These are phyloP conservation scores for Genyomyrus donnyi DNA, from an alignment of 2,113 vertebrate genomes.

Conservation along the genomic window DNA sequence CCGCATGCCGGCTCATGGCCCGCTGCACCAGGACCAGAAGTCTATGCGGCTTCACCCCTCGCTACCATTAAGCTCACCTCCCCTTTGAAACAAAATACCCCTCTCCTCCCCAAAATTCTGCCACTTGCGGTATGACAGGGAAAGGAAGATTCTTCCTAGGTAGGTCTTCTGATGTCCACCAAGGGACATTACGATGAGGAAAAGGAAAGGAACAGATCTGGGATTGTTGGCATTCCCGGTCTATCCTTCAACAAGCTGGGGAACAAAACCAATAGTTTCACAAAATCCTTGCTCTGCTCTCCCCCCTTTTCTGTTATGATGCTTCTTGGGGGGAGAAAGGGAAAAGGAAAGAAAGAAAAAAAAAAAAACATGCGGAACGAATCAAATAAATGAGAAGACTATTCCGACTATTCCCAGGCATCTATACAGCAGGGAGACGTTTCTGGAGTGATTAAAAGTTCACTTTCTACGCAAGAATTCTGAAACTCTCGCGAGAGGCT, in stretches of 20 bases:
- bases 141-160: not conserved
- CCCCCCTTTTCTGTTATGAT: not conserved
- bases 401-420: not conserved
- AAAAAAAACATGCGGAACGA: not conserved
- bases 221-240: not conserved
- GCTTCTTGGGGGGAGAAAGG: not conserved
- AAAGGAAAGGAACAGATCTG: not conserved
- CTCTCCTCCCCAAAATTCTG: not conserved
- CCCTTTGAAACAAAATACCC: not conserved
- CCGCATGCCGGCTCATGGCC: not conserved
- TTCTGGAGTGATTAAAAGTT: slow-evolving; percentile 5
- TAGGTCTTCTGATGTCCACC: not conserved
- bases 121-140: not conserved
- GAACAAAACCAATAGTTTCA: not conserved
- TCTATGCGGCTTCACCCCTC: not conserved
- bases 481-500: not conserved
- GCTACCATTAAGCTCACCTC: not conserved
- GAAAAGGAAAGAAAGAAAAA: not conserved
- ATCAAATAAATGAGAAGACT: not conserved
- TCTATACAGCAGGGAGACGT: not conserved
- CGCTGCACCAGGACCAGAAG: too few relatives aligned
- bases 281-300: not conserved
- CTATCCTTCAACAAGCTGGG: not conserved
- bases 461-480: not conserved
- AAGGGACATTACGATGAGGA: not conserved